Conservation (phyloP, 2,888 invertebrate species). For the Chrysolina haemoptera region DNA sequence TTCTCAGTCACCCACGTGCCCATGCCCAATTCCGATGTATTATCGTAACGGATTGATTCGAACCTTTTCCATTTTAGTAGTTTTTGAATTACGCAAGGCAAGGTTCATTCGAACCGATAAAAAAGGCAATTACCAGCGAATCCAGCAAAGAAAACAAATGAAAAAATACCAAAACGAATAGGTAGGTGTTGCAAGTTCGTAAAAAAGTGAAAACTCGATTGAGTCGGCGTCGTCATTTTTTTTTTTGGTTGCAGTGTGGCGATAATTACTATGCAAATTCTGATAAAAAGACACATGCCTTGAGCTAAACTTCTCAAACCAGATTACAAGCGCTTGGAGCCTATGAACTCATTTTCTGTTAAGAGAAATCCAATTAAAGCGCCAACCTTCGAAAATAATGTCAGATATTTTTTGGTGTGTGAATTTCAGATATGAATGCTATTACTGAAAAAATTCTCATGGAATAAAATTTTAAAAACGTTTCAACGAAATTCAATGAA, state of each 20-base stretch:
- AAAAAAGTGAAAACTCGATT: conserved; percentile 16
- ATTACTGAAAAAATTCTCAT: too few species aligned
- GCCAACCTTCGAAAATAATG: too few species aligned
- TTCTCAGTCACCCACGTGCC: conserved; percentile 3
- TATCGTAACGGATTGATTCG: neutral
- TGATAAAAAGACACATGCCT: neutral
- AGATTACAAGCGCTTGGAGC: neutral
- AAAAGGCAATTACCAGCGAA: neutral
- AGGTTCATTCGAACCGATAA: neutral
- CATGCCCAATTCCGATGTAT: neutral
- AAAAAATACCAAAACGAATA: conserved; percentile 14
- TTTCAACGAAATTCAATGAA: too few species aligned
- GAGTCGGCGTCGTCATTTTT: neutral
- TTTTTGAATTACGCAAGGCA: neutral
- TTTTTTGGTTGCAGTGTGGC: neutral
- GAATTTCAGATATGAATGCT: too few species aligned
- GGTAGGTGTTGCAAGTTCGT: conserved; percentile 6
- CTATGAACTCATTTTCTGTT: neutral
- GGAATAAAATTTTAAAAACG: too few species aligned
- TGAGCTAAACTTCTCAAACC: neutral
- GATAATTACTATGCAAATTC: conserved; percentile 16
- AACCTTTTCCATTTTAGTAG: conserved; percentile 8
- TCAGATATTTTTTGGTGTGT: too few species aligned
- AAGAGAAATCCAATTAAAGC: too few species aligned
- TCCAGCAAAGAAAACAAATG: neutral